Evolutionary conservation across 92 coral and sea anemone species (phyloP).

Genomic region (Zoanthus solanderi): DNA sequence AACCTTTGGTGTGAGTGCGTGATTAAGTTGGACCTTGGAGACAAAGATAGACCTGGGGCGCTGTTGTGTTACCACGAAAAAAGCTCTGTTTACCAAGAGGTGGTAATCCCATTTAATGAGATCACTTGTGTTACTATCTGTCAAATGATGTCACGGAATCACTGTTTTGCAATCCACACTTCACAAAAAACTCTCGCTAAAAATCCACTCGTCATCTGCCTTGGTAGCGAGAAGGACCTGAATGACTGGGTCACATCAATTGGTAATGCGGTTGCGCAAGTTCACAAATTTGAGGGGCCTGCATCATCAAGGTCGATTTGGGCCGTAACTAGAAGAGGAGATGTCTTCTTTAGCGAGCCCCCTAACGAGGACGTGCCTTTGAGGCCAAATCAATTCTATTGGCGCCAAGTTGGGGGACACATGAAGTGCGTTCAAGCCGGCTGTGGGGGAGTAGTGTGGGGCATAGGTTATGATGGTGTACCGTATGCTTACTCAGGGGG

Average conservation of each 20-base stretch:
- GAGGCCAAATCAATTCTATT: slow-evolving; percentile 78
- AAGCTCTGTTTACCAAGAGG: slow-evolving; percentile 71
- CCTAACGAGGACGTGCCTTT: slow-evolving; percentile 58
- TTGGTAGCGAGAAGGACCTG: slow-evolving; percentile 85
- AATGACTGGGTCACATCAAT: slow-evolving; percentile 91
- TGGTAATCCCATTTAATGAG: slow-evolving; percentile 77
- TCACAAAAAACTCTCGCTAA: slow-evolving; percentile 76
- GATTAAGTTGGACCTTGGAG: slow-evolving; percentile 79
- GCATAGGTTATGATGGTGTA: slow-evolving; percentile 87
- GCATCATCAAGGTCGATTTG: slow-evolving; percentile 86
- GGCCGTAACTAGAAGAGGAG: slow-evolving; percentile 85
- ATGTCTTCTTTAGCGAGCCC: slow-evolving; percentile 91
- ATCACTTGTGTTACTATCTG: slow-evolving; percentile 79
- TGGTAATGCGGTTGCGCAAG: slow-evolving; percentile 69
- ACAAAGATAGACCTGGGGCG: slow-evolving; percentile 69
- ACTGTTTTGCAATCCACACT: slow-evolving; percentile 91
- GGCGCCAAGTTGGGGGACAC: slow-evolving; percentile 99
- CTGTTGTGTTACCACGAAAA: slow-evolving; percentile 81
- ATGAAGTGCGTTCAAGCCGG: slow-evolving; percentile 90
- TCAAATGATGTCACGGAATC: slow-evolving; percentile 77
- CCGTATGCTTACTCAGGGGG: slow-evolving; percentile 94
- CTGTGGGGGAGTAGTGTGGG: slow-evolving; percentile 90
- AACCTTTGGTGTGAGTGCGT: slow-evolving; percentile 91
- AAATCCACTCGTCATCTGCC: slow-evolving; percentile 74
- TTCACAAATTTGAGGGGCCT: slow-evolving; percentile 79